Percentiles rank a stretch among this genome's conserved stretches.
Evolutionary conservation across 2,888 invertebrate genomes (phyloP).

Genomic region (Phaedon cochleariae): DNA sequence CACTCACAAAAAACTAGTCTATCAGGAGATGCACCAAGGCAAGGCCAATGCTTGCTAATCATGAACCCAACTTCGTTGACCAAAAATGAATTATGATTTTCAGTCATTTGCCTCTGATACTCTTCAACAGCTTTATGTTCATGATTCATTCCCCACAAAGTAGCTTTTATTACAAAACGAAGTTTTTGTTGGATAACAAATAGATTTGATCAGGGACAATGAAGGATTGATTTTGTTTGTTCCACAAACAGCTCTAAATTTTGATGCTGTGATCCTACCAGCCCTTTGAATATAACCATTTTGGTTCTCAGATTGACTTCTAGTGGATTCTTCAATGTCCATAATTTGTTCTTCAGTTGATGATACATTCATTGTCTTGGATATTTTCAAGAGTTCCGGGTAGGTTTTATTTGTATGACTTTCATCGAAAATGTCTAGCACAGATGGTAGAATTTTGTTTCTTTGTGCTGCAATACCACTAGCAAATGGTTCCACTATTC

Average conservation of each 20-base stretch:
- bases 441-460: slow-evolving; percentile 4
- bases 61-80: slow-evolving; percentile 23
- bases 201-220: slow-evolving; percentile 21
- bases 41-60: slow-evolving; percentile 18
- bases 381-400: neutral
- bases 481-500: slow-evolving; percentile 19
- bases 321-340: slow-evolving; percentile 16
- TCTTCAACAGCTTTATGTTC: slow-evolving; percentile 8
- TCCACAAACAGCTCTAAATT: slow-evolving; percentile 15
- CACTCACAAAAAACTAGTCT: slow-evolving; percentile 31
- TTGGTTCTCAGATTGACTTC: slow-evolving; percentile 18
- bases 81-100: slow-evolving; percentile 19
- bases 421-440: neutral
- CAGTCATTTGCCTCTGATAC: slow-evolving; percentile 8
- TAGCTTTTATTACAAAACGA: slow-evolving; percentile 13
- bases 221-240: slow-evolving; percentile 20
- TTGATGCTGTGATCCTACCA: slow-evolving; percentile 22
- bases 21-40: slow-evolving; percentile 35
- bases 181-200: slow-evolving; percentile 21
- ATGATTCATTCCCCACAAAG: neutral
- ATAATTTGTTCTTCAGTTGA: slow-evolving; percentile 14
- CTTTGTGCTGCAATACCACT: neutral
- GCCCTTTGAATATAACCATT: slow-evolving; percentile 18
- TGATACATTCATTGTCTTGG: slow-evolving; percentile 8
- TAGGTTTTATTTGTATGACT: neutral